These are phyloP conservation scores for Lerista edwardsae DNA, from an alignment of 2,797 vertebrate genomes.

Conservation along the genomic window DNA sequence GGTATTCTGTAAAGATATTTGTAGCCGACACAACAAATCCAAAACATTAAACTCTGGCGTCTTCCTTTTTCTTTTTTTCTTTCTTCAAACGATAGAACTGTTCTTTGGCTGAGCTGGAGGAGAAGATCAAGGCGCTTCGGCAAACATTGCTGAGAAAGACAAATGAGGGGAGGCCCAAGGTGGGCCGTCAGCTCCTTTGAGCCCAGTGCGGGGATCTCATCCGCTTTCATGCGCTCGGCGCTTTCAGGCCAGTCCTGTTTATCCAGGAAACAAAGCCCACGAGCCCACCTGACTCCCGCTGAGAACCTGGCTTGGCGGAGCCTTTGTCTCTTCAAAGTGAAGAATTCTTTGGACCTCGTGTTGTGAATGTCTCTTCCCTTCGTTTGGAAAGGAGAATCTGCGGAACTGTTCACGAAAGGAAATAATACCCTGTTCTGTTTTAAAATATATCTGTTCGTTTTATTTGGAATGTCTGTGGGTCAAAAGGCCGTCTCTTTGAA, in stretches of 20 bases:
- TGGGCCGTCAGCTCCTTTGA: conserved; percentile 76
- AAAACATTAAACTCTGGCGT: conserved; percentile 56
- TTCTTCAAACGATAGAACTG: conserved; percentile 84
- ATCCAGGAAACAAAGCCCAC: conserved; percentile 24
- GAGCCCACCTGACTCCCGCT: conserved; percentile 46
- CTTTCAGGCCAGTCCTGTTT: conserved; percentile 41
- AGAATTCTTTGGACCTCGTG: conserved; percentile 55
- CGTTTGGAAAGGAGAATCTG: conserved; percentile 75
- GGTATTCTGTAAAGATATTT: not conserved
- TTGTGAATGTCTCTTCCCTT: conserved; percentile 66
- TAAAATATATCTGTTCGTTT: conserved; percentile 48
- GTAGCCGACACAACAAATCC: conserved; percentile 48
- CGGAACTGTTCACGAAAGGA: conserved; percentile 38
- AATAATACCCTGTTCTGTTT: conserved; percentile 38
- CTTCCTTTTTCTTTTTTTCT: not conserved
- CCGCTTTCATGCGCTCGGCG: conserved; percentile 34
- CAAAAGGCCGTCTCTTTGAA: conserved; percentile 52
- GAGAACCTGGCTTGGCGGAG: conserved; percentile 32
- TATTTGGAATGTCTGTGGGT: conserved; percentile 27
- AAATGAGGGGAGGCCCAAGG: conserved; percentile 83
- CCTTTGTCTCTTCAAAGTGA: conserved; percentile 56
- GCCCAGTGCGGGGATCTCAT: conserved; percentile 44
- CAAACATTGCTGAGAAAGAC: conserved; percentile 91
- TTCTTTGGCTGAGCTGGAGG: conserved; percentile 93
- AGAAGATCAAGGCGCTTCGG: conserved; percentile 94